A percentile compares a stretch with the other conserved stretches of the same genome.
Evolutionary conservation across 2,113 vertebrate genomes (phyloP).

Genomic region (Dromiciops gliroides): DNA sequence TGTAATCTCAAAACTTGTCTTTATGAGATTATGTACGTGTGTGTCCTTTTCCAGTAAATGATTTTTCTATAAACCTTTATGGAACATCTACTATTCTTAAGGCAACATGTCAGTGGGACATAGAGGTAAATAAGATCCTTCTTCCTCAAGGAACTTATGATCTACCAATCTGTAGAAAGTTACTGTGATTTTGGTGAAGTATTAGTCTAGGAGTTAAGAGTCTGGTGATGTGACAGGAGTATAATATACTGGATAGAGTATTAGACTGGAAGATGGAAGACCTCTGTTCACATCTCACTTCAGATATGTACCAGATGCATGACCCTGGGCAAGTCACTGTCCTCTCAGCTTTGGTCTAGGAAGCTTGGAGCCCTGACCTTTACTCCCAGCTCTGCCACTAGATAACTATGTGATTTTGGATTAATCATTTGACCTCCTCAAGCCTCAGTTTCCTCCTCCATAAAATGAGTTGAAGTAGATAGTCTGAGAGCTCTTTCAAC

Average conservation of each 20-base stretch:
- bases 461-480: conserved; percentile 35
- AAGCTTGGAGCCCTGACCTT: neutral
- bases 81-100: neutral
- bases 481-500: conserved; percentile 20
- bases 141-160: neutral
- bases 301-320: neutral
- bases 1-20: conserved; percentile 10
- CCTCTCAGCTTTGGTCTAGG: neutral
- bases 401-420: neutral
- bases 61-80: conserved; percentile 39
- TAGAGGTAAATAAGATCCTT: neutral
- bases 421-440: conserved; percentile 6
- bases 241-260: neutral
- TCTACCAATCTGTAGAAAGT: conserved; percentile 37
- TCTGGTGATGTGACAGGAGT: conserved; percentile 12
- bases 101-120: neutral
- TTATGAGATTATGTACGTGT: conserved; percentile 36
- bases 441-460: conserved; percentile 33
- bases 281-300: neutral
- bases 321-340: neutral
- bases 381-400: neutral
- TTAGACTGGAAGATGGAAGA: neutral
- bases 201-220: neutral
- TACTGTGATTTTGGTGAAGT: conserved; percentile 43
- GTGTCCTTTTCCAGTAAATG: conserved; percentile 53